Evolutionary conservation across 2,888 invertebrate species (phyloP).

Genomic region (Congeria kusceri): DNA sequence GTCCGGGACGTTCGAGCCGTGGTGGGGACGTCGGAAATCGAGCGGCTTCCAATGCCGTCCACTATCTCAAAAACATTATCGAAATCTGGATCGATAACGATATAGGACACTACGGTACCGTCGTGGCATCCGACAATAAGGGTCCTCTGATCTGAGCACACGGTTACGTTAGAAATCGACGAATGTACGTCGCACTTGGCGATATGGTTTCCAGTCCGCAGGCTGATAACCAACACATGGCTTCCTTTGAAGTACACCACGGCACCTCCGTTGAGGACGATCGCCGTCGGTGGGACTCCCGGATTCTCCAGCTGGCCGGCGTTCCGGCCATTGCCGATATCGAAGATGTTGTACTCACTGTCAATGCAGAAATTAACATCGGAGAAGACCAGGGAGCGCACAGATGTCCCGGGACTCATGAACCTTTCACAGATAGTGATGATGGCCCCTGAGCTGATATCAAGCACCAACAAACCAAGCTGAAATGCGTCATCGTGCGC

Average conservation of each 20-base stretch:
- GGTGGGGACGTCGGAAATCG: slow-evolving; percentile 27
- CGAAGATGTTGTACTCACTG: slow-evolving; percentile 76
- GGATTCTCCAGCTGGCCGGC: slow-evolving; percentile 65
- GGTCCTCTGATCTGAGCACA: slow-evolving; percentile 81
- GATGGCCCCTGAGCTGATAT: slow-evolving; percentile 78
- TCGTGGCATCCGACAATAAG: slow-evolving; percentile 82
- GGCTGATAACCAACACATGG: slow-evolving; percentile 69
- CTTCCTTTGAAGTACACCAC: slow-evolving; percentile 74
- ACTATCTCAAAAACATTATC: slow-evolving; percentile 64
- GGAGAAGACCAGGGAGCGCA: slow-evolving; percentile 75
- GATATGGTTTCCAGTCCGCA: slow-evolving; percentile 74
- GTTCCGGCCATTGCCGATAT: slow-evolving; percentile 72
- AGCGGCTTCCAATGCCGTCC: slow-evolving; percentile 59
- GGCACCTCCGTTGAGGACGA: slow-evolving; percentile 77
- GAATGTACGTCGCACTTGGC: slow-evolving; percentile 81
- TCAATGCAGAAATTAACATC: slow-evolving; percentile 82
- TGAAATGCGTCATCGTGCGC: slow-evolving; percentile 28
- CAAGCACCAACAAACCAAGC: slow-evolving; percentile 77
- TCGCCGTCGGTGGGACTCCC: slow-evolving; percentile 64
- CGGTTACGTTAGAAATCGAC: slow-evolving; percentile 71
- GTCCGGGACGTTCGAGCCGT: slow-evolving; percentile 62
- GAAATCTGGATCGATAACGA: slow-evolving; percentile 76
- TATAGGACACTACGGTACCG: slow-evolving; percentile 81
- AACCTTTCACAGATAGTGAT: slow-evolving; percentile 79
- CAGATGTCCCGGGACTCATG: slow-evolving; percentile 67